Conservation (phyloP, 1,140 invertebrate species). For the Theocolax elegans region DNA sequence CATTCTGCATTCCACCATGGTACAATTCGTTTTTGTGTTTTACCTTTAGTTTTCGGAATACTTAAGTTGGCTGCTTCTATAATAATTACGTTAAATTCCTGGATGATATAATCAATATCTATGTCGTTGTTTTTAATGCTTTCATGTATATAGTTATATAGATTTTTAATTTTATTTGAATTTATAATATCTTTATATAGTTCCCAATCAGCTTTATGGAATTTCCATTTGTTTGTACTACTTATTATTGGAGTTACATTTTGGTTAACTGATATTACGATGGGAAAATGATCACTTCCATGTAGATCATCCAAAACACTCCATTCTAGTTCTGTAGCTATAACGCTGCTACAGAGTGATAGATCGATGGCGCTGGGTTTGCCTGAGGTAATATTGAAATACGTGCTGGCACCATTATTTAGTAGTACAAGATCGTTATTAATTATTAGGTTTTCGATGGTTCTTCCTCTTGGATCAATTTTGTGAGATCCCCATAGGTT, state of each 20-base stretch:
- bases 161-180: slow-evolving; percentile 26
- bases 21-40: slow-evolving; percentile 45
- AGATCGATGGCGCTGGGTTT: slow-evolving; percentile 47
- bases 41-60: too few relatives aligned
- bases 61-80: too few relatives aligned
- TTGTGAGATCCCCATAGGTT: slow-evolving; percentile 49
- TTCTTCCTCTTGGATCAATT: slow-evolving; percentile 49
- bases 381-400: slow-evolving; percentile 45
- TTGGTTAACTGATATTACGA: slow-evolving; percentile 41
- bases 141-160: slow-evolving; percentile 31
- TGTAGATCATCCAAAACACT: slow-evolving; percentile 44
- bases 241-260: background rate
- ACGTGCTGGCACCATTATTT: slow-evolving; percentile 46
- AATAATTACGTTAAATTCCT: slow-evolving; percentile 47
- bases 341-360: slow-evolving; percentile 45
- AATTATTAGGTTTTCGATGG: slow-evolving; percentile 45
- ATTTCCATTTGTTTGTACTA: slow-evolving; percentile 38
- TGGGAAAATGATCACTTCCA: slow-evolving; percentile 53
- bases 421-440: slow-evolving; percentile 44
- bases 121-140: background rate
- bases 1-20: slow-evolving; percentile 58
- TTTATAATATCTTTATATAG: slow-evolving; percentile 29
- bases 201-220: slow-evolving; percentile 49
- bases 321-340: slow-evolving; percentile 49
- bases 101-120: slow-evolving; percentile 43